Evolutionary conservation across 2,888 invertebrate genomes (phyloP).

Genomic region (Amphimallon solstitiale): DNA sequence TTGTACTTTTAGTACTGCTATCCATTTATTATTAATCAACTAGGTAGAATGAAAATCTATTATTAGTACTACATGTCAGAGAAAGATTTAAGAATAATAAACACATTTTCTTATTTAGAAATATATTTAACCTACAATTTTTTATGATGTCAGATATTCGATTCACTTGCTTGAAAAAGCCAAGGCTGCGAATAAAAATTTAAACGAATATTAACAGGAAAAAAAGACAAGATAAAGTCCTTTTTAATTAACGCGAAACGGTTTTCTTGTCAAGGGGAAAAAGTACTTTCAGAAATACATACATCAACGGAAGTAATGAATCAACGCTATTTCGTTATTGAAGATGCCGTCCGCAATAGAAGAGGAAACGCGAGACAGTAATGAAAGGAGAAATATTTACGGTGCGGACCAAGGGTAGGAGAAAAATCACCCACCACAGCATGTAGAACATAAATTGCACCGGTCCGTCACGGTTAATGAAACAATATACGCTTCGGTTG

Average conservation of each 20-base stretch:
- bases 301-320: conserved; percentile 3
- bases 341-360: conserved; percentile 14
- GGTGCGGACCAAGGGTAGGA: conserved; percentile 27
- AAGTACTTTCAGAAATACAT: background rate
- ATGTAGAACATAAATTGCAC: conserved; percentile 49
- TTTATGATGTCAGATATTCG: too few species aligned
- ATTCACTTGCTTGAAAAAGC: too few species aligned
- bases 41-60: too few species aligned
- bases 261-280: background rate
- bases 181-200: too few species aligned
- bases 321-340: conserved; percentile 29
- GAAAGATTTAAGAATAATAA: too few species aligned
- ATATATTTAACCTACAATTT: too few species aligned
- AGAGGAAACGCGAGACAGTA: conserved; percentile 12
- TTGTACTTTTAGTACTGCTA: too few species aligned
- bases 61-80: too few species aligned
- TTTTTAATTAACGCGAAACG: conserved; percentile 21
- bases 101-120: too few species aligned
- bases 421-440: conserved; percentile 42
- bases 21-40: too few species aligned
- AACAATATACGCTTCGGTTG: conserved; percentile 52
- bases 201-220: too few species aligned
- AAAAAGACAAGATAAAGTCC: too few species aligned
- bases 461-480: conserved; percentile 53
- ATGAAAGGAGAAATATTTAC: conserved; percentile 28